Evolutionary conservation across 2,113 vertebrate genomes (phyloP).

Genomic region (Myxocyprinus asiaticus): DNA sequence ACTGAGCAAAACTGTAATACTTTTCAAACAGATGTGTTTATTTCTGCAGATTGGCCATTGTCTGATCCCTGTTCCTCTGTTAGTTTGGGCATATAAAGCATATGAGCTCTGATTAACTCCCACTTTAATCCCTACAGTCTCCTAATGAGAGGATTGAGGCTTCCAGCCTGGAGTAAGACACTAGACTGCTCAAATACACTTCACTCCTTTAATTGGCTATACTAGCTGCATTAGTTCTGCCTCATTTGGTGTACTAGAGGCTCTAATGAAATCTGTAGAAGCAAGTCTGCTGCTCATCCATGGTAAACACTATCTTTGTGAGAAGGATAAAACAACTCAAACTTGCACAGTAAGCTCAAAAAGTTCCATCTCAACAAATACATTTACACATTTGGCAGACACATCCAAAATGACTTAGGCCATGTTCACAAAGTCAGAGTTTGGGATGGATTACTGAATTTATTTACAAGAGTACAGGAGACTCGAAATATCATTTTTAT

Average conservation of each 20-base stretch:
- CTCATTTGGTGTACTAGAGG: conserved; percentile 38
- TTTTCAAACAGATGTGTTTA: background rate
- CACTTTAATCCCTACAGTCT: conserved; percentile 63
- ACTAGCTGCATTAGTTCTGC: conserved; percentile 44
- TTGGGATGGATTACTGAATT: too few relatives aligned
- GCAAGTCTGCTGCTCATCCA: background rate
- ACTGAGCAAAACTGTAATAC: background rate
- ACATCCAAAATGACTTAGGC: too few relatives aligned
- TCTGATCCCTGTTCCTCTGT: conserved; percentile 28
- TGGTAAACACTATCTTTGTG: background rate
- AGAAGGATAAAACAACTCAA: background rate
- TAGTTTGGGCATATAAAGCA: conserved; percentile 45
- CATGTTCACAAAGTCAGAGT: too few relatives aligned
- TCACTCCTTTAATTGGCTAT: conserved; percentile 55
- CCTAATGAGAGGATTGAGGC: conserved; percentile 59
- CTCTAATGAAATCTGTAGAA: conserved; percentile 31
- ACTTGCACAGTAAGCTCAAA: background rate
- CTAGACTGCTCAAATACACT: conserved; percentile 41
- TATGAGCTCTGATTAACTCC: conserved; percentile 61
- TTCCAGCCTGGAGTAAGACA: conserved; percentile 51
- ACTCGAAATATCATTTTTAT: too few relatives aligned
- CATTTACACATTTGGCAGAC: background rate
- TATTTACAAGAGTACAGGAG: too few relatives aligned
- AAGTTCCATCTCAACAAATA: background rate
- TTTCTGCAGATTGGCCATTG: conserved; percentile 17